Evolutionary conservation across 2,797 vertebrate species (phyloP).

Genomic region (Typhlichthys subterraneus): DNA sequence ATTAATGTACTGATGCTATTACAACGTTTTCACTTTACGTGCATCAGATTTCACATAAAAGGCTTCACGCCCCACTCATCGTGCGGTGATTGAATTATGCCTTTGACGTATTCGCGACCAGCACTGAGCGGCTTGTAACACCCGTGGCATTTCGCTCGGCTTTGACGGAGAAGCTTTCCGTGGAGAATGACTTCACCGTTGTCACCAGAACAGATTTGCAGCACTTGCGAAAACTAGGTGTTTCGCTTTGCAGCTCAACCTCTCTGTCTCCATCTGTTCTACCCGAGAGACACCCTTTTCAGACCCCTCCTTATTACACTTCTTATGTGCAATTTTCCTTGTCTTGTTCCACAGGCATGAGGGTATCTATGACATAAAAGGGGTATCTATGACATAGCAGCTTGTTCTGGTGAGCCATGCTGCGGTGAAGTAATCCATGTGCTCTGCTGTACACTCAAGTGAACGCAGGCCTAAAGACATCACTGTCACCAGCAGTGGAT

Average conservation of each 20-base stretch:
- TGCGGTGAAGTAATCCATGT: constrained; percentile 52
- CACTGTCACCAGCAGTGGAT: constrained; percentile 36
- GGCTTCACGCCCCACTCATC: constrained; percentile 15
- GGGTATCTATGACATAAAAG: constrained; percentile 59
- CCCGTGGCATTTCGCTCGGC: constrained; percentile 27
- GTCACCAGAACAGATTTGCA: constrained; percentile 39
- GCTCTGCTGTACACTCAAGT: constrained; percentile 40
- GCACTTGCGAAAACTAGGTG: no score
- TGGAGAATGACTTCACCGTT: constrained; percentile 51
- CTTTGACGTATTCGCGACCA: constrained; percentile 2
- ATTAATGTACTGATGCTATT: constrained; percentile 15
- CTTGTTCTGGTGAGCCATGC: constrained; percentile 36
- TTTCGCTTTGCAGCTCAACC: constrained; percentile 23
- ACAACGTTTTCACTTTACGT: neutral
- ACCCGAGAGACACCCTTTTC: constrained; percentile 9
- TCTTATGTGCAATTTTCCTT: constrained; percentile 45
- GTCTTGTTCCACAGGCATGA: constrained; percentile 52
- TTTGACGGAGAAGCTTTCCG: constrained; percentile 36
- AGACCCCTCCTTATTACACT: constrained; percentile 24
- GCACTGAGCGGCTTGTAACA: constrained; percentile 23
- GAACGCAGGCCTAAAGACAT: constrained; percentile 56
- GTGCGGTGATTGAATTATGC: constrained; percentile 29
- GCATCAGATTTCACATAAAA: constrained; percentile 25
- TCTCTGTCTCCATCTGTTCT: constrained; percentile 43
- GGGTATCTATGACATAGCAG: constrained; percentile 60